These are phyloP conservation scores for Phymastichus coffea DNA, from an alignment of 1,140 invertebrate genomes.

Conservation along the genomic window DNA sequence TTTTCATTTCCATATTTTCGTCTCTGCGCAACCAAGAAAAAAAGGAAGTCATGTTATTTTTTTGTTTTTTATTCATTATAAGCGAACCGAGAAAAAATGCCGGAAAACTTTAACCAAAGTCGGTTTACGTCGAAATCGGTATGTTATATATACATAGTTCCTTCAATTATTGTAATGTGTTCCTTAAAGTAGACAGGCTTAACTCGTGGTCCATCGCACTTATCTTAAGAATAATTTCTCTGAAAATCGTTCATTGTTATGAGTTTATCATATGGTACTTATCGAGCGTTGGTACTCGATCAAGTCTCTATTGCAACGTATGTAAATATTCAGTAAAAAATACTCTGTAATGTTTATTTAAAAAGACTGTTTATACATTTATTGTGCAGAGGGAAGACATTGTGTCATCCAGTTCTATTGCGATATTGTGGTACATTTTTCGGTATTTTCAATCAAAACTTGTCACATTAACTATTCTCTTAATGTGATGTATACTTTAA, in stretches of 20 bases:
- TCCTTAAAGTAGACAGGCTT: constrained; percentile 47
- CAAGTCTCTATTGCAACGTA: constrained; percentile 24
- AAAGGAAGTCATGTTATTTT: constrained; percentile 33
- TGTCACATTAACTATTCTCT: no score
- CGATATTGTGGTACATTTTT: constrained; percentile 9
- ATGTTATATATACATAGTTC: constrained; percentile 35
- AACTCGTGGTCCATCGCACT: constrained; percentile 26
- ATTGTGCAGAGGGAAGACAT: constrained; percentile 23
- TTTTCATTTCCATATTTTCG: constrained; percentile 37
- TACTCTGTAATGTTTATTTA: constrained; percentile 8
- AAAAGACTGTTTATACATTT: constrained; percentile 22
- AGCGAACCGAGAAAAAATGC: constrained; percentile 42
- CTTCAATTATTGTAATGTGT: constrained; percentile 47
- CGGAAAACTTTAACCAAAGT: constrained; percentile 42
- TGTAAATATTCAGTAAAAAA: constrained; percentile 25
- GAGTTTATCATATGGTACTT: constrained; percentile 9
- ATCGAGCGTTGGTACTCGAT: constrained; percentile 15
- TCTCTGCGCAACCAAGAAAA: constrained; percentile 49
- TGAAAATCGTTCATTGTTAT: constrained; percentile 22
- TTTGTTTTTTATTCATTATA: constrained; percentile 34
- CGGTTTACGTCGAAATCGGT: constrained; percentile 40
- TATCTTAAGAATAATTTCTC: constrained; percentile 23
- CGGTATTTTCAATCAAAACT: constrained; percentile 12
- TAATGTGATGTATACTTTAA: no score
- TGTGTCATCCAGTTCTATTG: constrained; percentile 21